Base-by-base conservation (phyloP, 2,888 invertebrate genomes). In the Girardia tigrina region DNA sequence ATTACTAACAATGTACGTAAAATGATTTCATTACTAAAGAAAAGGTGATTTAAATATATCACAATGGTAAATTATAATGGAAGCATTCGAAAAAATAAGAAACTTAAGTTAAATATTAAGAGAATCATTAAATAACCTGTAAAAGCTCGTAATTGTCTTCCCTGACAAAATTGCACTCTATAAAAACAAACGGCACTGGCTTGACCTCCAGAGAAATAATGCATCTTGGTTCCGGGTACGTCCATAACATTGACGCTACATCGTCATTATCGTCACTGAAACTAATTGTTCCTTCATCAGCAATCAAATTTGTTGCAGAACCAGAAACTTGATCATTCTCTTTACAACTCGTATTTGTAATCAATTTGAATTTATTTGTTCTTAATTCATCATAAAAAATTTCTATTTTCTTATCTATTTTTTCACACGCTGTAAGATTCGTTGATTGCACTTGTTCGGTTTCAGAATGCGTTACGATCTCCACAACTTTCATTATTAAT, bases 141-240 rank as follows among this genome's bases (percentile, higher is more conserved):
- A 56, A 56, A 20, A 20, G 56, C 23, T 56, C 56, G n/a, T 56
- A 56, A 56, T 12, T 56, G 56, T 56, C n/a, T 20, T 56, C 56
- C 23, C 23, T 56, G n/a, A 56, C 23, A 6, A 56, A 6, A 56
- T 16, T 56, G 56, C 27, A 27, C 20, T 73, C 73, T n/a, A 73
- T 29, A 20, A 73, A 73, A 4, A 73, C 80, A 76, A 90, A 89
- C 0, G 93, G 92, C 75, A 94, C 88, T 0, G 94, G 94, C 81
- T 88, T 90, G 8, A 91, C 88, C 29, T 90, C 87, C 74, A 94
- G 87, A 78, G 88, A 88, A 0, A 90, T 90, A 80, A 94, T 86
- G 70, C 90, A 88, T 36, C 94, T 87, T 0, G 93, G 92, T 81
- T 92, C 90, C 0, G 92, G 92, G 84, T 94, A 94, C 1, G 90